Evolutionary conservation across 2,888 invertebrate species (phyloP), one percentile per base, ranked within the genome.

Genomic region (Gortyna flavago): DNA sequence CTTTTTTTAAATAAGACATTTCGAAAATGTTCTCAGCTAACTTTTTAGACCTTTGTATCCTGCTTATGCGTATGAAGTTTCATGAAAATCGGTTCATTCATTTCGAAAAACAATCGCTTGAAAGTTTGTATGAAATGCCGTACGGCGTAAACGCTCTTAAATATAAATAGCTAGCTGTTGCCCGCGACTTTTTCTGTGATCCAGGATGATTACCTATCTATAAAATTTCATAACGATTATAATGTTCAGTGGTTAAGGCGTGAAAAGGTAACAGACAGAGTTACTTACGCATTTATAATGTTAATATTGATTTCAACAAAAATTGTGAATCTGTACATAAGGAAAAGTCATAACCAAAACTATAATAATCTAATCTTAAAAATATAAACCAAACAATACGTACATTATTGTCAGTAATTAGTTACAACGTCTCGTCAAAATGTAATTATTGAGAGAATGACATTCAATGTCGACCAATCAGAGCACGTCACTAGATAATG

Each of bases 381-480:
- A 61, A 74, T 81, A 87, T 87, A 84, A 48, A 74, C 78, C 72
- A 48, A 73, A 84, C 83, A 86, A 84, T 76, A 85, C 66, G 41
- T 41, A 70, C 72, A 85, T n/a, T n/a, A 86, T 82, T 67, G 64
- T 65, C 73, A 44, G 70, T 84, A 86, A 89, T 89, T 89, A 88
- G 86, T 83, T 76, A 86, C 84, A 83, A 79, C 65, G 85, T 83
- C 85, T 89, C 87, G 86, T 90, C 88, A 84, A 89, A 90, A 89
- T 89, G 87, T 90, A 88, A 87, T 90, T 91, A 91, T 89, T 86
- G 84, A 85, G 72, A 86, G 89, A 89, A 91, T 82, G 90, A 88
- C 91, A 87, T 88, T 85, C 87, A 88, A 85, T 85, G 87, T 86
- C 77, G 87, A 88, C 90, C 88, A 91, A 91, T 91, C 88, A 82